phyloP scores from a whole-genome alignment of 2,888 invertebrate species.

The Polymixis flavicincta region DNA sequence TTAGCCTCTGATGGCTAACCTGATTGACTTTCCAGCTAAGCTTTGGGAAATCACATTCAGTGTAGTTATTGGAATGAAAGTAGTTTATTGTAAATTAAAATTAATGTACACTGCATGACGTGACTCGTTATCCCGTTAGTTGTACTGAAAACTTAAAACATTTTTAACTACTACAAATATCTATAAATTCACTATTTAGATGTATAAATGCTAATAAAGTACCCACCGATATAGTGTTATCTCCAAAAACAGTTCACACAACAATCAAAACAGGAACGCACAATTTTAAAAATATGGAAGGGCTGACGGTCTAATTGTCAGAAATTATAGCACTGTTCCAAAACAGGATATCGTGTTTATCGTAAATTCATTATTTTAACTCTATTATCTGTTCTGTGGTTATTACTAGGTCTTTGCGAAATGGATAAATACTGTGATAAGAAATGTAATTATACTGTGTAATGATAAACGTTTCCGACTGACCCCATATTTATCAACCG shows the following conservation, averaged over 20 bases:
- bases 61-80: neutral
- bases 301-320: too few species aligned
- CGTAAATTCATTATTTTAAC: neutral
- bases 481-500: neutral
- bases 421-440: neutral
- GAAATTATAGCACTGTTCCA: too few species aligned
- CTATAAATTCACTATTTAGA: too few species aligned
- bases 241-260: too few species aligned
- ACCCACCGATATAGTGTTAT: too few species aligned
- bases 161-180: too few species aligned
- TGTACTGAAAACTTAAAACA: too few species aligned
- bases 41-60: neutral
- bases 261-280: too few species aligned
- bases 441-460: neutral
- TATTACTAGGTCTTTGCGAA: neutral
- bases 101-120: neutral
- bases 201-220: too few species aligned
- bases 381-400: neutral
- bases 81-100: neutral
- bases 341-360: too few species aligned
- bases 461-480: neutral
- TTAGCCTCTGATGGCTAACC: neutral
- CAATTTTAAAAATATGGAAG: too few species aligned
- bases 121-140: too few species aligned
- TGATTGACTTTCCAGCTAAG: neutral